Evolutionary conservation across 1,140 invertebrate species (phyloP), one percentile per base, ranked within the genome.

Genomic region (Diabrotica virgifera): DNA sequence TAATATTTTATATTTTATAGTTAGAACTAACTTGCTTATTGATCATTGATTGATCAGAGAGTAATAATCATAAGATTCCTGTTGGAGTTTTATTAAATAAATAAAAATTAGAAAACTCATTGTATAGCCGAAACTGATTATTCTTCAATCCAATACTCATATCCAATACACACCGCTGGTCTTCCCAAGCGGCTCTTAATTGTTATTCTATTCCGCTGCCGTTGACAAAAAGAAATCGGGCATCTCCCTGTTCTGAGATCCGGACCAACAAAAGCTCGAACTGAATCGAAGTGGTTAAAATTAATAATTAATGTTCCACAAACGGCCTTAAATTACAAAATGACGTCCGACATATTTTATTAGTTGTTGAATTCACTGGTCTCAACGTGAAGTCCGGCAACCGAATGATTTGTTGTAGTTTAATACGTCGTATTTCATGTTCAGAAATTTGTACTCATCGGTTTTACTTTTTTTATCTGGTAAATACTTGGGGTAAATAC

Each of bases 391-490:
- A 58, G 64, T 57, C 60, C 52, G 37, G 52, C 60, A 38, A 52
- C 50, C 57, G 68, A 63, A 65, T 64, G 70, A 72, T 72, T 72
- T 72, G 70, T 72, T 58, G 64, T 59, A 70, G 64, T 68, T 72
- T 72, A 70, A 72, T 72, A 72, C 65, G 65, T 72, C 67, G 63
- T 72, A 72, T 70, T 72, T 72, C 65, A 72, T 59, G 68, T 72
- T 70, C 24, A 24, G 24, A 24, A 24, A 24, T 24, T 24, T 24
- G 24, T 24, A 24, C 24, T 24, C 24, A 24, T 24, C 4, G 24
- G 24, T 24, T 24, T 24, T 24, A 24, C n/a, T 24, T 24, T 24
- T 24, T 24, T 24, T 24, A 24, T 2, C 24, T 1, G 24, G 24
- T 24, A 4, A 24, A 24, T 24, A 24, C 24, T 24, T 24, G 24